A percentile compares a stretch with the other conserved stretches of the same genome.
Conservation (phyloP, 1,140 invertebrate species). For the Chionoecetes opilio region DNA sequence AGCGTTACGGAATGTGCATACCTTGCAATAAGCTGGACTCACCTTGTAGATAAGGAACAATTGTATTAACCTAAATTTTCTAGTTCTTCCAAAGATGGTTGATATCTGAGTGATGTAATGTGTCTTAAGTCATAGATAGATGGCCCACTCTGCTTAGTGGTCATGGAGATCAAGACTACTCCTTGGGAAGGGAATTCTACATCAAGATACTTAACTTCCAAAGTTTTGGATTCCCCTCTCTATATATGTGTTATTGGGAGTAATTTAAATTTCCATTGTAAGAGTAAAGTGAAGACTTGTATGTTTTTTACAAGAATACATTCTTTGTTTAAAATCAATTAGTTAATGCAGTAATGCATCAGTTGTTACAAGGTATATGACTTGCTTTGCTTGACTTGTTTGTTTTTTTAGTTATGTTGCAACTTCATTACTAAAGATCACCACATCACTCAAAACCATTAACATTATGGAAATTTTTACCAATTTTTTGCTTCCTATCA, state of each 20-base stretch:
- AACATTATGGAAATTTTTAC: not conserved
- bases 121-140: slow-evolving; percentile 37
- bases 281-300: not conserved
- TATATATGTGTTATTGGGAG: not conserved
- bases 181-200: not conserved
- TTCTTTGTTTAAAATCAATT: slow-evolving; percentile 1
- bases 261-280: not conserved
- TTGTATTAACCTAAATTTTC: slow-evolving; percentile 21
- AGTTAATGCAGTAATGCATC: not conserved
- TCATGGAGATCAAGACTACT: not conserved
- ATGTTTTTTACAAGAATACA: not conserved
- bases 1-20: not conserved
- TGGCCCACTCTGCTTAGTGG: not conserved
- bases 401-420: not conserved
- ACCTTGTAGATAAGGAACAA: not conserved
- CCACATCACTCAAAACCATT: too few relatives aligned
- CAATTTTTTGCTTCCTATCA: not conserved
- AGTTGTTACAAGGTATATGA: not conserved
- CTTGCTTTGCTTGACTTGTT: not conserved
- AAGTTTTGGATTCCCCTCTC: too few relatives aligned
- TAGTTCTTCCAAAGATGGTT: slow-evolving; percentile 44
- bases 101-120: slow-evolving; percentile 38
- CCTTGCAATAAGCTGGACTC: not conserved
- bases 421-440: too few relatives aligned
- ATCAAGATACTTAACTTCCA: not conserved